Evolutionary conservation across 2,888 invertebrate species (phyloP), one percentile per base, ranked within the genome.

Genomic region (Parnassius smintheus): DNA sequence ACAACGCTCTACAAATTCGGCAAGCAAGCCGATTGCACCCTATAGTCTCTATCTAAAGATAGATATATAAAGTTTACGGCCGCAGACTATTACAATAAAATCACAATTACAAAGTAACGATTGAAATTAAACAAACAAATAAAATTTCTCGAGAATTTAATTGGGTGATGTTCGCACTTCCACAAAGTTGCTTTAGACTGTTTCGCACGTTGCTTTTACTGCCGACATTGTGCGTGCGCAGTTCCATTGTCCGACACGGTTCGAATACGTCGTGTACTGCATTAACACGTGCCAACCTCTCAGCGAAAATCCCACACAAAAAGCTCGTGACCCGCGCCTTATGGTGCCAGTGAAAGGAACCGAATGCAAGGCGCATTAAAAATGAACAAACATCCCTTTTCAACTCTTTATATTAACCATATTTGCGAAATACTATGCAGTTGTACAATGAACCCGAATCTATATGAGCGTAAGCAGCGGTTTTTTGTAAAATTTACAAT

Each of bases 291-390:
- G 76, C 73, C 68, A 51, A 55, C 35, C 72, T 70, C 76, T 71
- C 59, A 68, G 65, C 72, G 71, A 71, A 62, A 66, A 58, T 45
- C 41, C 68, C 68, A 59, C 70, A 82, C 80, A 81, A 83, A 77
- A 75, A 60, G 59, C 71, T 72, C 76, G 77, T 78, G 78, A 77
- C 74, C 71, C 59, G 72, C 80, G 71, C 84, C 83, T 76, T 85
- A 83, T 82, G 83, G 78, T 67, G 61, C 62, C 41, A 49, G 58
- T 59, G 63, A 59, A 63, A 52, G 63, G 59, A 48, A 22, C 60
- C 64, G 50, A 67, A 66, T 66, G 68, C 62, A 64, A 69, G 64
- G 62, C 50, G 42, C 53, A 67, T 65, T 66, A 62, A 69, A 70
- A 66, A 67, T 49, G 61, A 62, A 65, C 62, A 66, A 64, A 67